These are phyloP conservation scores for Mastomys natalensis DNA, from an alignment of 2,113 vertebrate genomes.

Conservation along the genomic window DNA sequence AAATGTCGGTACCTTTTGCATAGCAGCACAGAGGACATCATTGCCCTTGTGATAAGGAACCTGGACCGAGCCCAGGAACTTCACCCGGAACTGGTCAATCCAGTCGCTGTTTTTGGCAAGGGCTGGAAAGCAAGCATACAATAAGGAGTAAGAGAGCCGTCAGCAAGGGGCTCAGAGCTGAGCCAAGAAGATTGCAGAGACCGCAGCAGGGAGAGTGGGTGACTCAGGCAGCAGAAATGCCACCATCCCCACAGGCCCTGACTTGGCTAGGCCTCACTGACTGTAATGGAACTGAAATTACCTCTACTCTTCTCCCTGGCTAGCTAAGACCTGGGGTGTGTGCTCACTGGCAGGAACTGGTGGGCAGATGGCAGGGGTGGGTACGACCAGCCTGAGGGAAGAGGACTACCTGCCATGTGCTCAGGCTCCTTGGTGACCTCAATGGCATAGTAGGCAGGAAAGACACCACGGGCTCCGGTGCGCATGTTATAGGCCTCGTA, in stretches of 20 bases:
- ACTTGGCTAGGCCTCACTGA: neutral
- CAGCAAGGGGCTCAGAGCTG: neutral
- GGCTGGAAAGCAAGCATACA: constrained; percentile 77
- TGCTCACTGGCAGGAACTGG: neutral
- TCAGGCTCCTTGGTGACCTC: constrained; percentile 95
- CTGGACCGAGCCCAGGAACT: constrained; percentile 97
- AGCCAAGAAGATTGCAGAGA: too few species aligned
- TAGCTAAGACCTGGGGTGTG: neutral
- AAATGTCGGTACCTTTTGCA: constrained; percentile 94
- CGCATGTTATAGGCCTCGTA: constrained; percentile 99
- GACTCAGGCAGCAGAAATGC: neutral
- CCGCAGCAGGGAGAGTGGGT: rapidly evolving
- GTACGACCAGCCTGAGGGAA: rapidly evolving
- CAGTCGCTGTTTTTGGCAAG: constrained; percentile 93
- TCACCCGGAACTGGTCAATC: constrained; percentile 95
- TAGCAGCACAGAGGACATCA: constrained; percentile 97
- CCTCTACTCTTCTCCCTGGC: neutral
- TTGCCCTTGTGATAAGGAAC: constrained; percentile 99
- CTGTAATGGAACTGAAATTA: neutral
- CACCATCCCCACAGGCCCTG: rapidly evolving
- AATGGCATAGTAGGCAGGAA: constrained; percentile 97
- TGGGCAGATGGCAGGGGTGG: rapidly evolving
- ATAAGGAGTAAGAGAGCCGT: neutral
- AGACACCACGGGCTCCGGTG: constrained; percentile 93
- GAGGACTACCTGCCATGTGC: constrained; percentile 88